Evolutionary conservation across 2,113 vertebrate species (phyloP), one percentile per base, ranked within the genome.

Genomic region (Pteruthius melanotis): DNA sequence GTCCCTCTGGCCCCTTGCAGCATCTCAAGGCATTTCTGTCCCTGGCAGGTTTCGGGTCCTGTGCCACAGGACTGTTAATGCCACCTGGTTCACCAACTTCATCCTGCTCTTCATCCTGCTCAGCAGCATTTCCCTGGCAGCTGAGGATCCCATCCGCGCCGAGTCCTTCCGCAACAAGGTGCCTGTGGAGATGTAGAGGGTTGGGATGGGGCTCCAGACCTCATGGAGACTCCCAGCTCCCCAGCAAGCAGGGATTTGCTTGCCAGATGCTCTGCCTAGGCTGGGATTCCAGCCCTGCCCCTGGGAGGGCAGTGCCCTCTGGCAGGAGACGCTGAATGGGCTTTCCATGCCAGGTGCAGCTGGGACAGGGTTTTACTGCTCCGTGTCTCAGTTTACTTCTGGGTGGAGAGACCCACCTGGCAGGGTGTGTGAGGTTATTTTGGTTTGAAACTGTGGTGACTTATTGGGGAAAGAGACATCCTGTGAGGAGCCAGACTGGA

Each of bases 101-200:
- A 99, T 99, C 98, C 98, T 99, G 68, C 98, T 99, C 80, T 99
- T 99, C 98, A 99, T 99, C 95, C 98, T 99, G 95, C 99, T 99
- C 89, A 99, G 99, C 96, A 99, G 99, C n/a, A 99, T 99, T 54
- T 99, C 99, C 0, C 97, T 99, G 96, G 99, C 99, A 10, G 99
- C 99, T 1, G 99, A 99, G 96, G 99, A 99, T 94, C 99, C 99
- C 88, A 99, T 99, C 39, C 98, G 98, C 56, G 98, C 99, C 0
- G 98, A 98, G 35, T 99, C 99, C 37, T 98, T 99, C 96, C 98
- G 99, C 84, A 99, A 99, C 80, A 70, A 99, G 99, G 99, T 99
- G 84, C 93, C 37, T 0, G 0, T 15, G 40, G 50, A 35, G 37
- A 21, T 54, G 18, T 3, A 22, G 21, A 61, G 66, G 16, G 40